Percentiles rank a stretch among this genome's conserved stretches.
Conservation (phyloP, 2,113 vertebrate species). For the Hylia prasina region DNA sequence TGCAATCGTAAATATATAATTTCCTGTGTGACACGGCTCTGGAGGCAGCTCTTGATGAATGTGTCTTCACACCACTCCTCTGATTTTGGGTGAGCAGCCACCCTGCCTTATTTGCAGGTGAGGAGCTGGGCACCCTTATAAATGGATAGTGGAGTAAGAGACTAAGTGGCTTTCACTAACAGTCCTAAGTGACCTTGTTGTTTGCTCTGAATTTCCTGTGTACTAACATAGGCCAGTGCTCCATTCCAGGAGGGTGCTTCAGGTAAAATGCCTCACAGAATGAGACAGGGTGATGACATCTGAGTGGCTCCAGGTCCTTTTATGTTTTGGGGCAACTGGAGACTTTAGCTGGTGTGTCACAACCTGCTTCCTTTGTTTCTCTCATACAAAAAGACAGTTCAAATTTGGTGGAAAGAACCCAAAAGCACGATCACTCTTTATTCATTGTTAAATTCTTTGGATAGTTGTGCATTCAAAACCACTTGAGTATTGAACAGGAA, state of each 20-base stretch:
- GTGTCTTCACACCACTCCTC: not conserved
- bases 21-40: not conserved
- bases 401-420: not conserved
- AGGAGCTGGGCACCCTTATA: not conserved
- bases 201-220: not conserved
- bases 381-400: not conserved
- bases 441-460: not conserved
- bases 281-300: not conserved
- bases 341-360: not conserved
- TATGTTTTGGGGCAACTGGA: not conserved
- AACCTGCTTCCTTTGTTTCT: not conserved
- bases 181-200: not conserved
- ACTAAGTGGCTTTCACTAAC: not conserved
- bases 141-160: not conserved
- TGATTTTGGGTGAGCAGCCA: not conserved
- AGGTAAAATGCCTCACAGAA: not conserved
- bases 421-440: not conserved
- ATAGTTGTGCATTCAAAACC: not conserved
- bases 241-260: not conserved
- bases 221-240: accelerated
- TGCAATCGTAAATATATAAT: not conserved
- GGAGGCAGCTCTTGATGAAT: not conserved
- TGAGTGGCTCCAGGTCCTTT: not conserved
- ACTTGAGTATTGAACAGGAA: not conserved
- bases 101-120: not conserved